Evolutionary conservation across 2,888 invertebrate species (phyloP).

Genomic region (Octonoba sinensis): DNA sequence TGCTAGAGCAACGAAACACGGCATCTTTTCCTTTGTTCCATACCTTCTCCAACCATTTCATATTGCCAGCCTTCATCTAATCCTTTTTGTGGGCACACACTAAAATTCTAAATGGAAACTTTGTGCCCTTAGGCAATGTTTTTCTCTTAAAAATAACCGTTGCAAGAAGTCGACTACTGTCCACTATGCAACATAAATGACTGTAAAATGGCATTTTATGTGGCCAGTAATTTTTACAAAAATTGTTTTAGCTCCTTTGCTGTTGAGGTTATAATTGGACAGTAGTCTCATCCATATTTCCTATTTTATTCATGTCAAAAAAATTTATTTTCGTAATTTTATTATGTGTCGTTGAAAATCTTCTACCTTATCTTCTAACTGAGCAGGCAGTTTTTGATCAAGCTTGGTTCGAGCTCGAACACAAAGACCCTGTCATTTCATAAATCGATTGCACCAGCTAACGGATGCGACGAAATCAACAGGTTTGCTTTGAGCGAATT

Average conservation of each 20-base stretch:
- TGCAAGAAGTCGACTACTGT: background rate
- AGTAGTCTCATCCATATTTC: background rate
- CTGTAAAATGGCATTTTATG: background rate
- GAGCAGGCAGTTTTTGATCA: background rate
- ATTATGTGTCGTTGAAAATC: background rate
- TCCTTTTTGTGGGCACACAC: background rate
- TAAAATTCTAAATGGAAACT: background rate
- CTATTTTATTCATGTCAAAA: too few species aligned
- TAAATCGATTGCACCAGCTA: background rate
- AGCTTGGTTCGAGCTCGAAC: background rate
- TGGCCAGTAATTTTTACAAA: conserved; percentile 1
- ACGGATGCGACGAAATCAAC: background rate
- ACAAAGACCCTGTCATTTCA: background rate
- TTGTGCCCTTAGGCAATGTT: conserved; percentile 8
- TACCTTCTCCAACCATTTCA: background rate
- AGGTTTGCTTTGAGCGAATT: background rate
- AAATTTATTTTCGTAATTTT: background rate
- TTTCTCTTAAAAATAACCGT: conserved; percentile 5
- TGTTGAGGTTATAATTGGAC: background rate
- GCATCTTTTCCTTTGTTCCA: background rate
- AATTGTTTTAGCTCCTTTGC: background rate
- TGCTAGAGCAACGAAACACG: too few species aligned
- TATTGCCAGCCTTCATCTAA: background rate
- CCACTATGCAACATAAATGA: conserved; percentile 1
- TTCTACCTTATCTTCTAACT: background rate